phyloP scores from a whole-genome alignment of 2,888 invertebrate species.

The Heliconius aoede region DNA sequence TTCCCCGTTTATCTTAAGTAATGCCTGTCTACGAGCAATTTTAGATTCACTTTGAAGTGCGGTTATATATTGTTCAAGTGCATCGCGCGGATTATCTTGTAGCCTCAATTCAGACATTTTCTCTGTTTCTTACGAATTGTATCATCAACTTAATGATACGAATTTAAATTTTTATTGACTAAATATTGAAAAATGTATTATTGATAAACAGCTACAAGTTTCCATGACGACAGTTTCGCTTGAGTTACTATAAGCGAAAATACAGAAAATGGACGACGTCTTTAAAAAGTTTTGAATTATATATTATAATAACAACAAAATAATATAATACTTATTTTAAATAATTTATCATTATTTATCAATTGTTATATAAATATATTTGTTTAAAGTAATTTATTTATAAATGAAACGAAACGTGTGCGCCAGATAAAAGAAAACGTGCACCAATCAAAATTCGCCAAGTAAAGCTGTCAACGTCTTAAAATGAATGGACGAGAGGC shows the following conservation, averaged over 20 bases:
- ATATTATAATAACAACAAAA: neutral
- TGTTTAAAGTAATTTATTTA: neutral
- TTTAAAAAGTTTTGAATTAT: neutral
- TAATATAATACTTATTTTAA: neutral
- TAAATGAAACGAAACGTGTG: constrained; percentile 33
- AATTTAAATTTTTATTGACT: constrained; percentile 24
- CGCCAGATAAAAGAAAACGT: constrained; percentile 59
- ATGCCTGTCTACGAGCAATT: constrained; percentile 80
- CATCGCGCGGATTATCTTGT: constrained; percentile 65
- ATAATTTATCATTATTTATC: neutral
- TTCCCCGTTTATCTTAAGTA: constrained; percentile 80
- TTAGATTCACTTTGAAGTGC: constrained; percentile 85
- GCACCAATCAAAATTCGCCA: constrained; percentile 82
- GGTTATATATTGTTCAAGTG: constrained; percentile 66
- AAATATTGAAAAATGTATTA: constrained; percentile 26
- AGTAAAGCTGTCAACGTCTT: constrained; percentile 81
- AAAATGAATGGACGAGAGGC: constrained; percentile 61
- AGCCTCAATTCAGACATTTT: constrained; percentile 65
- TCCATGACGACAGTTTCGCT: constrained; percentile 63
- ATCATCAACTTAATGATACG: neutral
- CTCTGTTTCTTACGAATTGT: neutral
- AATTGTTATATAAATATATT: neutral
- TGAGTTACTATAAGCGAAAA: constrained; percentile 6
- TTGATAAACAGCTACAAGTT: constrained; percentile 67
- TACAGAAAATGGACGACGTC: neutral